A percentile compares a stretch with the other conserved stretches of the same genome.
phyloP scores from a whole-genome alignment of 2,888 invertebrate species.

The Ypsolopha scabrella region DNA sequence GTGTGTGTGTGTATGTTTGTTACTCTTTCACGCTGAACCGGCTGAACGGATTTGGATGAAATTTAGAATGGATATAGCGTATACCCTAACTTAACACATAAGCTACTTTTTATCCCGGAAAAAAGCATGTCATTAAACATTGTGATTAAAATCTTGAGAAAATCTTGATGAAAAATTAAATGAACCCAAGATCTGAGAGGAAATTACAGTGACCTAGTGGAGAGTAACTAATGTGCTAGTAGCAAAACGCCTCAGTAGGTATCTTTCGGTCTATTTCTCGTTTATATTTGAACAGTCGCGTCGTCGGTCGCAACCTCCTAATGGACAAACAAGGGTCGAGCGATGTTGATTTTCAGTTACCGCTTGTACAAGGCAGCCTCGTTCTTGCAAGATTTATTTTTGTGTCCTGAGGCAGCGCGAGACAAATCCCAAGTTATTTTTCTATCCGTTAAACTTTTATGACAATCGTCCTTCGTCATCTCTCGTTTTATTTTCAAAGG shows the following conservation, averaged over 20 bases:
- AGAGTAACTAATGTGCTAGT: no score
- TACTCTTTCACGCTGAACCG: no score
- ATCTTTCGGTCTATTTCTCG: neutral
- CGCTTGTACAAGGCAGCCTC: conserved; percentile 34
- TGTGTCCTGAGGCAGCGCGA: conserved; percentile 18
- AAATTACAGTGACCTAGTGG: no score
- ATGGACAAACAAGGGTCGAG: neutral
- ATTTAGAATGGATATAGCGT: no score
- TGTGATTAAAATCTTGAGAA: no score
- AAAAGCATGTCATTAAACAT: no score
- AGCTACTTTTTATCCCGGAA: no score
- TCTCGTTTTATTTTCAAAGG: neutral
- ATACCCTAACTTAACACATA: no score
- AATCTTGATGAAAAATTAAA: no score
- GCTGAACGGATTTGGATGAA: no score
- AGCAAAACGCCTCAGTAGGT: neutral
- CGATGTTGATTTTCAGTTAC: conserved; percentile 59
- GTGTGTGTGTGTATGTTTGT: no score
- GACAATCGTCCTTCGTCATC: neutral
- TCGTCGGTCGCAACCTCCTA: neutral
- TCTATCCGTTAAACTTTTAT: neutral
- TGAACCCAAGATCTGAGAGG: no score
- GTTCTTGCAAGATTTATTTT: conserved; percentile 60
- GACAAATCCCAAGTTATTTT: neutral
- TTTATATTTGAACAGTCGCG: neutral